A percentile compares a stretch with the other conserved stretches of the same genome.
Evolutionary conservation across 2,113 vertebrate genomes (phyloP).

Genomic region (Glaucidium brasilianum): DNA sequence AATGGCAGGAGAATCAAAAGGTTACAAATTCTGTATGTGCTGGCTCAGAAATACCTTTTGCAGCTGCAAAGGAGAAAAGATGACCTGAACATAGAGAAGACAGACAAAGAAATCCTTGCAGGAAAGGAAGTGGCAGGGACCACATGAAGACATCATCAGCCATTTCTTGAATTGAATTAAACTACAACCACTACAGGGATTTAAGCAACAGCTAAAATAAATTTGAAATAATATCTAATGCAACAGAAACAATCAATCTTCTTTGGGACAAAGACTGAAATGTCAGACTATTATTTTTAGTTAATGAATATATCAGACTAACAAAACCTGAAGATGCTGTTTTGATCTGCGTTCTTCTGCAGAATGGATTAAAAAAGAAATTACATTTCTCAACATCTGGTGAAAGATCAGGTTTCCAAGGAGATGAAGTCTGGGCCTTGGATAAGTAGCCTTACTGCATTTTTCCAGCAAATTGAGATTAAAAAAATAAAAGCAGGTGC

Average conservation of each 20-base stretch:
- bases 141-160: background rate
- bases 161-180: background rate
- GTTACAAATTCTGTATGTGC: constrained; percentile 24
- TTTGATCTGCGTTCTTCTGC: background rate
- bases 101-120: background rate
- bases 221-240: background rate
- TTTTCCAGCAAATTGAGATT: background rate
- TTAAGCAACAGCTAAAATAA: background rate
- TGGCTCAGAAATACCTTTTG: constrained; percentile 12
- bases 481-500: background rate
- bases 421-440: constrained; percentile 58
- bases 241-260: background rate
- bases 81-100: background rate
- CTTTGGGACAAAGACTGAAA: background rate
- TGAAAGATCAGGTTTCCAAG: constrained; percentile 67
- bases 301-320: constrained; percentile 19
- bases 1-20: constrained; percentile 60
- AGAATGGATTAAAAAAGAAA: constrained; percentile 52
- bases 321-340: background rate
- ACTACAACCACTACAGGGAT: background rate
- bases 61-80: background rate
- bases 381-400: constrained; percentile 64
- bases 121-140: background rate
- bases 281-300: background rate
- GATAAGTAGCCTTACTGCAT: constrained; percentile 45